phyloP scores from a whole-genome alignment of 2,888 invertebrate species.

The Nomada hirtipes region DNA sequence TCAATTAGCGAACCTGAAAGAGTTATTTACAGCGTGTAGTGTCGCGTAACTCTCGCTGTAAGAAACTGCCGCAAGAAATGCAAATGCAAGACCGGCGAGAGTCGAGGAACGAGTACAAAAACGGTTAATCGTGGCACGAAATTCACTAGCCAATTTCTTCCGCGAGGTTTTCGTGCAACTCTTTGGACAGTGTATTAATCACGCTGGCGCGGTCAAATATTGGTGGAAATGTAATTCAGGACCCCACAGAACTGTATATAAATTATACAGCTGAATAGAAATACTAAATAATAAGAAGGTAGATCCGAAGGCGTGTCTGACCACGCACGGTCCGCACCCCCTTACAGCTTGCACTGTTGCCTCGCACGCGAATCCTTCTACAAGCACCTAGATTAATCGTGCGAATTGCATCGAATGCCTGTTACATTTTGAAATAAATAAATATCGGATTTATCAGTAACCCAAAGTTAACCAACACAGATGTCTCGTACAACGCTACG shows the following conservation, averaged over 20 bases:
- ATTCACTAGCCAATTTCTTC: constrained; percentile 1
- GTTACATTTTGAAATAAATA: too few relatives aligned
- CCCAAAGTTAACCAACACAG: too few relatives aligned
- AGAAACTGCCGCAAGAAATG: not conserved
- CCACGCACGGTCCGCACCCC: not conserved
- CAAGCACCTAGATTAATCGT: too few relatives aligned
- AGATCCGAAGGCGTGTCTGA: not conserved
- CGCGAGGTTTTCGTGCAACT: not conserved
- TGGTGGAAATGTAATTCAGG: not conserved
- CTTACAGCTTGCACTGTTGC: not conserved
- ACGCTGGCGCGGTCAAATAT: not conserved
- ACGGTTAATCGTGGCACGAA: constrained; percentile 5
- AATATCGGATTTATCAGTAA: too few relatives aligned
- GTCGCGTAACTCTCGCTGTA: not conserved
- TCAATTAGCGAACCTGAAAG: not conserved
- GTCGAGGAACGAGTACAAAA: constrained; percentile 4
- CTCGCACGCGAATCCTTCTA: not conserved
- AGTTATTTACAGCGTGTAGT: not conserved
- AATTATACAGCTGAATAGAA: not conserved
- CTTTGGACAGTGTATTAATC: not conserved
- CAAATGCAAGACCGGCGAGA: not conserved
- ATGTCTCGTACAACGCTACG: too few relatives aligned
- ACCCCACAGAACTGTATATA: not conserved
- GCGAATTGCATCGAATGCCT: too few relatives aligned
- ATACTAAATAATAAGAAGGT: not conserved